Evolutionary conservation across 2,113 vertebrate genomes (phyloP).

Genomic region (Etheostoma cragini): DNA sequence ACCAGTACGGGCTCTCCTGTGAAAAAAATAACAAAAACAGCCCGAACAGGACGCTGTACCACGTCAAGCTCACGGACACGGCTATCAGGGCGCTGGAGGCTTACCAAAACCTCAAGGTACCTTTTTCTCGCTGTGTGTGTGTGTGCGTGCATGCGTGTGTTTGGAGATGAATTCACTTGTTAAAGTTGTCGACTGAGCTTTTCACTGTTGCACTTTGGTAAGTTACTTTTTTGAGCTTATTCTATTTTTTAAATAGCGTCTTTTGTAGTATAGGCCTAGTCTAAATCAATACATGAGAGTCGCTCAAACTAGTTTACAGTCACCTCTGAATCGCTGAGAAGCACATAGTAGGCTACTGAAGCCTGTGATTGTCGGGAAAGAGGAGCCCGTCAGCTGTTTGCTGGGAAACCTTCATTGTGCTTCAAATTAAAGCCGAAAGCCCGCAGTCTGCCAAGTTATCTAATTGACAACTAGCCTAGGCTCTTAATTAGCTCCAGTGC

Average conservation of each 20-base stretch:
- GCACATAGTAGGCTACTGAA: slow-evolving; percentile 28
- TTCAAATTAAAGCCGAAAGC: slow-evolving; percentile 22
- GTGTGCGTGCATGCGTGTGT: background rate
- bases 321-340: slow-evolving; percentile 10
- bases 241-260: background rate
- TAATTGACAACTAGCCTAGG: slow-evolving; percentile 37
- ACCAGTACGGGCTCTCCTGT: slow-evolving; percentile 82
- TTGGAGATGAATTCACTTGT: slow-evolving; percentile 8
- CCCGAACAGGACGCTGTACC: slow-evolving; percentile 80
- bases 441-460: slow-evolving; percentile 36
- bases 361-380: slow-evolving; percentile 52
- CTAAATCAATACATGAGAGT: background rate
- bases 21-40: slow-evolving; percentile 71
- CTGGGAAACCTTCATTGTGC: slow-evolving; percentile 43
- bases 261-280: background rate
- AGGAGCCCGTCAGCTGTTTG: slow-evolving; percentile 55
- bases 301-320: slow-evolving; percentile 22
- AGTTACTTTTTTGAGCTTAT: background rate
- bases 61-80: slow-evolving; percentile 88
- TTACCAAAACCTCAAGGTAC: slow-evolving; percentile 87
- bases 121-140: background rate
- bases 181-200: slow-evolving; percentile 41
- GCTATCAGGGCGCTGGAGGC: slow-evolving; percentile 87
- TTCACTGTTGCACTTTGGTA: background rate
- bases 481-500: slow-evolving; percentile 40